Base-by-base conservation (phyloP, 2,888 invertebrate species). In the Sarcophaga caerulescens region DNA sequence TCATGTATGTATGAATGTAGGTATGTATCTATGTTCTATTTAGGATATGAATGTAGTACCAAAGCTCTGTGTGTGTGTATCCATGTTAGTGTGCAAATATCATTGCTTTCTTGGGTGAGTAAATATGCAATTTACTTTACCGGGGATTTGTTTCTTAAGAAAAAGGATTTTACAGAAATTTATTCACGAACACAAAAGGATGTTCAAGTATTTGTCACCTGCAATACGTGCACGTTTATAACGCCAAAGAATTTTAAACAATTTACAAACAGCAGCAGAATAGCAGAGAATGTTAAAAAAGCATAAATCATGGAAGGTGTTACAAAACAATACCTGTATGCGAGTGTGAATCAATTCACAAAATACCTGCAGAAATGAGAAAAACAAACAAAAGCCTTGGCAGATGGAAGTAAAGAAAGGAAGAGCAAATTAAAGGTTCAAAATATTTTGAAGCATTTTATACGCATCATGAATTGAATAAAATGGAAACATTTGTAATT, bases 121-220 rank as follows among this genome's bases (percentile, higher is more conserved):
- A 78, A 83, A 83, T 73, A 68, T 76, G 52, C 60, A 63, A 70
- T 65, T 52, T 52, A 75, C 65, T 69, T 47, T 70, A 69, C 57
- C 47, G 69, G 25, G 79, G 69, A 75, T 81, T 81, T 73, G 71
- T 81, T 81, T 25, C 44, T 23, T 35, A 63, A 74, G 69, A 59
- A 73, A 81, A 84, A 81, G 78, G 84, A 84, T 81, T 84, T 75
- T 35, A 75, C 44, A 78, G 35, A 84, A 84, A 81, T 75, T 74
- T 75, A 81, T 74, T 70, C 84, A 81, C 81, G 73, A 80, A 75
- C 76, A 73, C 57, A 82, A 17, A 52, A 79, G 66, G 77, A 81
- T 81, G 73, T 84, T 84, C 74, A 86, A 84, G 60, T 81, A 86
- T 86, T 83, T 86, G 85, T 86, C 85, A 86, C 84, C 85, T 86